A percentile compares a stretch with the other conserved stretches of the same genome.
These are phyloP conservation scores for Phlogophora meticulosa DNA, from an alignment of 2,888 invertebrate species.

Conservation along the genomic window DNA sequence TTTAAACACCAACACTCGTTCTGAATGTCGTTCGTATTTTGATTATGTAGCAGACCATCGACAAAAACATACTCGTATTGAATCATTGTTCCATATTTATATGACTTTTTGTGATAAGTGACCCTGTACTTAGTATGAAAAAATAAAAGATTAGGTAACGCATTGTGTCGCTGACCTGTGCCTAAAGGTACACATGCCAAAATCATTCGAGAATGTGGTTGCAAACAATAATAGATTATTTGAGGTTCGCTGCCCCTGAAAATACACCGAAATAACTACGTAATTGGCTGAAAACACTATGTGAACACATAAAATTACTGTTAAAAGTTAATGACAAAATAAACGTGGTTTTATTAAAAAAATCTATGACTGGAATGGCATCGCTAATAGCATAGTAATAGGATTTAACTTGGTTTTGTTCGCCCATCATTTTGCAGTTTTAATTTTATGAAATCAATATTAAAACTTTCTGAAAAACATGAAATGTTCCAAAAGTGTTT, in stretches of 20 bases:
- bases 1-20: background rate
- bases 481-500: too few species aligned
- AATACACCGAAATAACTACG: constrained; percentile 16
- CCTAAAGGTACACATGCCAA: constrained; percentile 10
- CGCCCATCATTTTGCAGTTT: background rate
- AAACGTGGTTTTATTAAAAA: constrained; percentile 3
- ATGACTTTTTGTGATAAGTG: constrained; percentile 1
- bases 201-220: constrained; percentile 22
- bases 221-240: constrained; percentile 17
- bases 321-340: constrained; percentile 9
- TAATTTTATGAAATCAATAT: background rate
- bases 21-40: constrained; percentile 19
- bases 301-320: constrained; percentile 8
- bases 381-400: background rate
- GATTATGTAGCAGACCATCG: constrained; percentile 19
- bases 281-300: constrained; percentile 17
- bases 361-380: background rate
- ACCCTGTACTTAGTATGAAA: background rate
- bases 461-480: constrained; percentile 20
- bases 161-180: constrained; percentile 42
- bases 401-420: background rate
- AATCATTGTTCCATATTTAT: background rate
- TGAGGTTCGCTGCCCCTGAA: constrained; percentile 32
- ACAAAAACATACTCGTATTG: constrained; percentile 27
- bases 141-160: background rate